These are phyloP conservation scores for Vanessa tameamea DNA, from an alignment of 1,140 invertebrate genomes.

Conservation along the genomic window DNA sequence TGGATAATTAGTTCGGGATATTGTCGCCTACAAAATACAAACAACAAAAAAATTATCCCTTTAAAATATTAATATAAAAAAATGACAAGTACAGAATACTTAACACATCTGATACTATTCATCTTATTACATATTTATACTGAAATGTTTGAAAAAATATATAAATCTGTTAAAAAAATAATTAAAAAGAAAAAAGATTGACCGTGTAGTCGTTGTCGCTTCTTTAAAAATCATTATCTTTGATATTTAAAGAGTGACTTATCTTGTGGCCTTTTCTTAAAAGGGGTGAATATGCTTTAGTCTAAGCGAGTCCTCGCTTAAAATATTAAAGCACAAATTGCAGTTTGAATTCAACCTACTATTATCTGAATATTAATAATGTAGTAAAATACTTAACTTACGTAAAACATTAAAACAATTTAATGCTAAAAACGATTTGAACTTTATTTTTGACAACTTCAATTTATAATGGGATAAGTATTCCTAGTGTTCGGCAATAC, in stretches of 20 bases:
- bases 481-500: no score
- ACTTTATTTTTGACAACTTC: no score
- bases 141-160: no score
- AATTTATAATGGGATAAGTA: no score
- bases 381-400: not conserved
- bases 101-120: no score
- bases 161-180: no score
- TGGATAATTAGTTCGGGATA: no score
- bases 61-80: no score
- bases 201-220: constrained; percentile 7
- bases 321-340: constrained; percentile 52
- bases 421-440: not conserved
- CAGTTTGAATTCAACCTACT: constrained; percentile 20
- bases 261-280: constrained; percentile 70
- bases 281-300: constrained; percentile 73
- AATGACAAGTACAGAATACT: no score
- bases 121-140: no score
- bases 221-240: constrained; percentile 23
- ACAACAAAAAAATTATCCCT: no score
- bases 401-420: not conserved
- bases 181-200: not conserved
- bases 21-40: no score
- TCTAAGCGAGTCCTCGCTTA: constrained; percentile 38
- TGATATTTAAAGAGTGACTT: constrained; percentile 45
- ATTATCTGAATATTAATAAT: constrained; percentile 9